Evolutionary conservation across 2,797 vertebrate genomes (phyloP).

Genomic region (Hipposideros larvatus): DNA sequence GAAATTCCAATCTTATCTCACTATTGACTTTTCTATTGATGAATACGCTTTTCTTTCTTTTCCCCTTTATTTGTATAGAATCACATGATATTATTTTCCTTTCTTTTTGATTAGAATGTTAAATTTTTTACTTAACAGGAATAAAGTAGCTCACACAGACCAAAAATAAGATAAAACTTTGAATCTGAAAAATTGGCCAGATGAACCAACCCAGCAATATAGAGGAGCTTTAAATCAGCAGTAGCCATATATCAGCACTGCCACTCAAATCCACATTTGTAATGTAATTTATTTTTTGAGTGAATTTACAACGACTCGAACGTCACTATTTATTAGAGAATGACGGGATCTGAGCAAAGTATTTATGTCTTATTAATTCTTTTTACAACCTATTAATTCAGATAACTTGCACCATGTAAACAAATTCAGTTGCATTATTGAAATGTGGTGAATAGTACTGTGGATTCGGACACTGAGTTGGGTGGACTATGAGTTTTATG

Average conservation of each 20-base stretch:
- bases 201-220: slow-evolving; percentile 43
- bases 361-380: slow-evolving; percentile 70
- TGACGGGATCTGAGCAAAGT: not conserved
- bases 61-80: slow-evolving; percentile 87
- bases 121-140: slow-evolving; percentile 87
- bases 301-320: slow-evolving; percentile 74
- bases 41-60: slow-evolving; percentile 88
- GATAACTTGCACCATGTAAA: slow-evolving; percentile 24
- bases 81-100: slow-evolving; percentile 85
- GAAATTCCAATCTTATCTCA: slow-evolving; percentile 85
- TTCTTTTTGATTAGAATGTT: slow-evolving; percentile 88
- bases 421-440: not conserved
- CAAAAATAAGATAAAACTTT: slow-evolving; percentile 75
- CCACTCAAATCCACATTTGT: slow-evolving; percentile 61
- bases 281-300: slow-evolving; percentile 64
- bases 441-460: not conserved
- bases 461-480: not conserved
- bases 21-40: slow-evolving; percentile 87
- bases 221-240: slow-evolving; percentile 35
- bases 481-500: not conserved
- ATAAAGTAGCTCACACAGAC: slow-evolving; percentile 83
- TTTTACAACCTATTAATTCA: slow-evolving; percentile 58
- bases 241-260: slow-evolving; percentile 9
- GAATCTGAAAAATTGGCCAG: slow-evolving; percentile 60
- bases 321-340: slow-evolving; percentile 63